Evolutionary conservation across 1,140 invertebrate species (phyloP), one percentile per base, ranked within the genome.

Genomic region (Macrosteles quadrilineatus): DNA sequence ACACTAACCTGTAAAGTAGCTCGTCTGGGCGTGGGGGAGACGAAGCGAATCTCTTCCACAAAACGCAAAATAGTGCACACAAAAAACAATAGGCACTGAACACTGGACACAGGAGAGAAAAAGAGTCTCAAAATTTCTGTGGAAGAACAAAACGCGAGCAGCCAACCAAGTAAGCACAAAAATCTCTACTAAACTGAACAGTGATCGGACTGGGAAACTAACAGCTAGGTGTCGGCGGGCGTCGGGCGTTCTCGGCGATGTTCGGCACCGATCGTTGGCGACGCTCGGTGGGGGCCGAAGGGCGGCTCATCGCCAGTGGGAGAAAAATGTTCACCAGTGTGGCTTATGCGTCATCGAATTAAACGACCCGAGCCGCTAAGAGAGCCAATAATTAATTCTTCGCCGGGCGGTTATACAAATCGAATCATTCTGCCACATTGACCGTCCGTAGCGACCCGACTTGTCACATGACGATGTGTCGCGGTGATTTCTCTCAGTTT

Each of bases 171-270:
- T 50, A 59, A 59, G 55, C 55, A 59, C 55, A 59, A 59, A 59
- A 59, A 59, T 59, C 55, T 59, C 55, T 59, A 59, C 55, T 59
- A 59, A 59, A 59, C 55, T 59, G 55, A 59, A 59, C 55, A n/a
- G n/a, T n/a, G n/a, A n/a, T n/a, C n/a, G 4, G 12, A 23, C 21
- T 59, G 14, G 12, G 55, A 59, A 59, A 59, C 55, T 59, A 59
- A 59, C 55, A 59, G 55, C 55, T 59, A 14, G 55, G 55, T 59
- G 55, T 59, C 27, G 27, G 55, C 55, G 55, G 55, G 25, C 47
- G 25, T 59, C 55, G 55, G 55, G 55, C 27, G 55, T 9, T 9
- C 14, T 59, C 55, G 55, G 21, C 6, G n/a, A 2, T 2, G 55
- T 23, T 59, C 55, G 55, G 55, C 21, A 4, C 9, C 9, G 55